These are phyloP conservation scores for Sander lucioperca DNA, from an alignment of 2,113 vertebrate species.

Conservation along the genomic window DNA sequence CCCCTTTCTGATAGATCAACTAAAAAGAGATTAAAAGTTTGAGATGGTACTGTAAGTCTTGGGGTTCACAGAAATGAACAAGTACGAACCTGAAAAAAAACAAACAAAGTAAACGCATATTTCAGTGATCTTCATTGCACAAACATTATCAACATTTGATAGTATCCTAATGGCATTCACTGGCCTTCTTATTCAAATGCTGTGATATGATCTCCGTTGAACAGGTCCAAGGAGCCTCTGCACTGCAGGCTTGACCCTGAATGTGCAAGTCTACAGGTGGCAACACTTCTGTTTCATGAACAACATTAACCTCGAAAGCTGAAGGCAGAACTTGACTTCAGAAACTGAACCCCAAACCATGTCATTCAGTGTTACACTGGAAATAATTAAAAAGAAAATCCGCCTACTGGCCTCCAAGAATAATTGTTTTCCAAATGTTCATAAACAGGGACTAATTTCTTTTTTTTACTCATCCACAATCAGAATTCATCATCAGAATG, in stretches of 20 bases:
- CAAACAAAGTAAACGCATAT: constrained; percentile 44
- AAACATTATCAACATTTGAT: background rate
- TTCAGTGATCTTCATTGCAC: constrained; percentile 11
- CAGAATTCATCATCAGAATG: background rate
- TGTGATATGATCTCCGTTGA: background rate
- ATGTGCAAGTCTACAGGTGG: background rate
- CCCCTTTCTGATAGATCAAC: background rate
- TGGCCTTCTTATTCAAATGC: constrained; percentile 33
- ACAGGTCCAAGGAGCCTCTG: background rate
- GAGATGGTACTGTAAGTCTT: background rate
- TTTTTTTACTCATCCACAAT: background rate
- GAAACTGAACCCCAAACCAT: background rate
- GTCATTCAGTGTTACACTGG: background rate
- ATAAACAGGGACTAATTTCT: background rate
- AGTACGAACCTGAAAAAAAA: background rate
- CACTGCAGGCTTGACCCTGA: background rate
- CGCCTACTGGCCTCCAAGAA: background rate
- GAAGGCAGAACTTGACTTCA: background rate
- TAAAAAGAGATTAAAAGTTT: background rate
- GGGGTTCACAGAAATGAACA: background rate
- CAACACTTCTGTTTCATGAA: background rate
- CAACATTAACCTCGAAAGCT: background rate
- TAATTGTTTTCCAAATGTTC: background rate
- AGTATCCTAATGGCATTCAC: constrained; percentile 18
- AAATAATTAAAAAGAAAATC: background rate